A percentile compares a stretch with the other conserved stretches of the same genome.
These are phyloP conservation scores for Spinibarbus caldwelli DNA, from an alignment of 2,797 vertebrate species.

Conservation along the genomic window DNA sequence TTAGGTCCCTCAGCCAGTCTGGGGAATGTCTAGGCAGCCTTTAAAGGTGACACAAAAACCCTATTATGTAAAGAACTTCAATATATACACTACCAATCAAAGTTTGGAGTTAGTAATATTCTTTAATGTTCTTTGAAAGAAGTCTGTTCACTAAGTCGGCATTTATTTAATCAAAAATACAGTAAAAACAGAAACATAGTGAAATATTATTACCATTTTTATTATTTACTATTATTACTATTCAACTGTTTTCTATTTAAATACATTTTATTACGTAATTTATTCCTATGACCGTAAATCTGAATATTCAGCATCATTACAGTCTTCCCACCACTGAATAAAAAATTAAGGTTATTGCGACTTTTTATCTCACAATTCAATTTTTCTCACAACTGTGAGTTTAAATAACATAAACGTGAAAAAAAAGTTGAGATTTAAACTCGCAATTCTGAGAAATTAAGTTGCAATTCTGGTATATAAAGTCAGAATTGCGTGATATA, in stretches of 20 bases:
- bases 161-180: no score
- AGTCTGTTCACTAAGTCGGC: no score
- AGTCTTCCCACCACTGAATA: neutral
- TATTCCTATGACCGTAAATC: neutral
- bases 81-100: neutral
- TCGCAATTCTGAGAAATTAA: no score
- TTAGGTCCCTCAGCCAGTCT: neutral
- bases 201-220: no score
- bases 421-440: no score
- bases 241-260: no score
- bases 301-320: neutral
- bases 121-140: no score
- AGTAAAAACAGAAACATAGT: no score
- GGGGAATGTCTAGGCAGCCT: neutral
- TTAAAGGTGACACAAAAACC: neutral
- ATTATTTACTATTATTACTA: no score
- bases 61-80: neutral
- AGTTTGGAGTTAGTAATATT: neutral
- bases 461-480: no score
- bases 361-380: neutral
- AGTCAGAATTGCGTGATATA: no score
- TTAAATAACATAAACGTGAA: no score
- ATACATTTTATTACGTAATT: neutral
- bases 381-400: neutral
- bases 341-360: neutral